phyloP scores from a whole-genome alignment of 2,888 invertebrate species.

The Galerucella nymphaeae region DNA sequence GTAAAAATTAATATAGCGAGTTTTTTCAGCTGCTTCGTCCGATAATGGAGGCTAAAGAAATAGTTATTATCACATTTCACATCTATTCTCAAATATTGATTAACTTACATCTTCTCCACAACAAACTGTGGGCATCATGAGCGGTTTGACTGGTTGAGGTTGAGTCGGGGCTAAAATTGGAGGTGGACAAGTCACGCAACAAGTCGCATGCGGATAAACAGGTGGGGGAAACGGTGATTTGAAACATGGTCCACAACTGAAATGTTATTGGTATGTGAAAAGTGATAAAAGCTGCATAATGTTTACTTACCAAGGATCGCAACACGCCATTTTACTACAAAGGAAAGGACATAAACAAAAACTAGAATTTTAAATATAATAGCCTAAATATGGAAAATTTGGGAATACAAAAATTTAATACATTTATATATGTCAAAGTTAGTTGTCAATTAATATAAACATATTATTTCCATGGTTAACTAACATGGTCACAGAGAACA shows the following conservation, averaged over 20 bases:
- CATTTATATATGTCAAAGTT: neutral
- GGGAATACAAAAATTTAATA: neutral
- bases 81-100: neutral
- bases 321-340: slow-evolving; percentile 2
- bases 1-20: slow-evolving; percentile 35
- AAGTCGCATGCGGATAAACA: slow-evolving; percentile 36
- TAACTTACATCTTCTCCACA: slow-evolving; percentile 4
- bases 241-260: slow-evolving; percentile 8
- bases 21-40: neutral
- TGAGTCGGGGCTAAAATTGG: slow-evolving; percentile 55
- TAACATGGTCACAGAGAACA: no score
- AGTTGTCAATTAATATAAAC: neutral
- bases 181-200: slow-evolving; percentile 57
- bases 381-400: slow-evolving; percentile 4
- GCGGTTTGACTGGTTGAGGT: slow-evolving; percentile 58
- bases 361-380: slow-evolving; percentile 5
- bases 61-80: no score
- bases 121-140: slow-evolving; percentile 49
- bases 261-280: neutral
- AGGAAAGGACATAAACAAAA: neutral
- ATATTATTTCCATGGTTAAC: neutral
- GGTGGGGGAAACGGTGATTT: slow-evolving; percentile 13
- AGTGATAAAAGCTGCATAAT: neutral
- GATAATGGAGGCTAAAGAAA: slow-evolving; percentile 6
- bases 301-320: neutral